Evolutionary conservation across 2,113 vertebrate genomes (phyloP).

Genomic region (Sclerurus mexicanus): DNA sequence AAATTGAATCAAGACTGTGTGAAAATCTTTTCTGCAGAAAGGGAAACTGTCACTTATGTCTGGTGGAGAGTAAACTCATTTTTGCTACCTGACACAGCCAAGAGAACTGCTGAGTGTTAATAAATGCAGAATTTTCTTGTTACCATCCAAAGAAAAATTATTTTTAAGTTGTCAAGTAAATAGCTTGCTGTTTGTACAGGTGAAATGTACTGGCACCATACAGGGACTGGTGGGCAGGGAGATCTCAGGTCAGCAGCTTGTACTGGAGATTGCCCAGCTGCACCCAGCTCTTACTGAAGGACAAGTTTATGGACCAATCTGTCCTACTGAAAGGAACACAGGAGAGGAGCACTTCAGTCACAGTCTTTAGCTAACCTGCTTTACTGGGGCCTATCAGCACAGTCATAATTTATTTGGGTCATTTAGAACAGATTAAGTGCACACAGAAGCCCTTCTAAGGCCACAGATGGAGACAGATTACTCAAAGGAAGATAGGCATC

Average conservation of each 20-base stretch:
- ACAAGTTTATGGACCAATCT: not conserved
- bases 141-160: not conserved
- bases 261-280: not conserved
- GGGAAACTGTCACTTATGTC: rapidly evolving
- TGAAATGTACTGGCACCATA: not conserved
- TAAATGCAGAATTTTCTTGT: not conserved
- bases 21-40: not conserved
- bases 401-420: not conserved
- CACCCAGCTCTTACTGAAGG: not conserved
- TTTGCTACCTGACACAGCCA: not conserved
- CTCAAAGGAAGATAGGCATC: not conserved
- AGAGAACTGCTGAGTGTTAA: not conserved
- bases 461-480: slow-evolving; percentile 7
- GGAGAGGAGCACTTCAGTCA: not conserved
- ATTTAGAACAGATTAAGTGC: not conserved
- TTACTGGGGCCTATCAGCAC: not conserved
- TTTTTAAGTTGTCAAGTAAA: not conserved
- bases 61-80: not conserved
- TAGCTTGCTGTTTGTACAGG: not conserved
- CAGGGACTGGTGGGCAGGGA: not conserved
- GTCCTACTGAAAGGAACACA: not conserved
- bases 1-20: not conserved
- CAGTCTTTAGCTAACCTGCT: not conserved
- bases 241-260: not conserved
- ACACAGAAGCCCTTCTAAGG: not conserved